A percentile compares a stretch with the other conserved stretches of the same genome.
Conservation (phyloP, 2,797 vertebrate species). For the Sternarchorhynchus goeldii region DNA sequence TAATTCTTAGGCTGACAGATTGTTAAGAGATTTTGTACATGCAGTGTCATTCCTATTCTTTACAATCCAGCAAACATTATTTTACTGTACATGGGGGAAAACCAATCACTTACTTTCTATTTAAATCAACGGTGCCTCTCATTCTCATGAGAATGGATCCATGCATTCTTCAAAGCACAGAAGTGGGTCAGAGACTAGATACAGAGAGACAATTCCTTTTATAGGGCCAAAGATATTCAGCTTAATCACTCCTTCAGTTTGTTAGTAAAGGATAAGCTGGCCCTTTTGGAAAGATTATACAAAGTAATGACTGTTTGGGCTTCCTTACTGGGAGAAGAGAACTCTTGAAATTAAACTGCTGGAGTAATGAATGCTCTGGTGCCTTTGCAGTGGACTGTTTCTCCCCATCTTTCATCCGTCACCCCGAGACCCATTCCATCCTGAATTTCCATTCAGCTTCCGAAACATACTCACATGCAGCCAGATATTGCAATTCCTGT, state of each 20-base stretch:
- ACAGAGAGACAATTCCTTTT: slow-evolving; percentile 32
- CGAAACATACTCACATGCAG: slow-evolving; percentile 23
- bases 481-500: slow-evolving; percentile 19
- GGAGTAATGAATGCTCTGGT: slow-evolving; percentile 45
- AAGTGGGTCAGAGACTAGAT: slow-evolving; percentile 15
- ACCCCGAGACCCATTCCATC: slow-evolving; percentile 17
- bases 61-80: neutral
- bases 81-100: slow-evolving; percentile 2
- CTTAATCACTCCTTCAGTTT: slow-evolving; percentile 45
- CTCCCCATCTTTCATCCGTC: slow-evolving; percentile 31
- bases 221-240: slow-evolving; percentile 38
- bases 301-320: slow-evolving; percentile 24
- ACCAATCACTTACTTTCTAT: slow-evolving; percentile 10
- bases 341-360: slow-evolving; percentile 45
- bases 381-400: slow-evolving; percentile 33
- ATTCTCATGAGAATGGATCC: slow-evolving; percentile 11
- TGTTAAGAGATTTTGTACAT: slow-evolving; percentile 10
- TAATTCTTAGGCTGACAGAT: slow-evolving; percentile 3
- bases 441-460: slow-evolving; percentile 35
- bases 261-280: slow-evolving; percentile 30
- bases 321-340: slow-evolving; percentile 17
- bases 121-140: slow-evolving; percentile 14
- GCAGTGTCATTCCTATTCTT: neutral
- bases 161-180: slow-evolving; percentile 29
- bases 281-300: slow-evolving; percentile 20